Conservation (phyloP, 1,140 invertebrate species). For the Drosophila auraria region DNA sequence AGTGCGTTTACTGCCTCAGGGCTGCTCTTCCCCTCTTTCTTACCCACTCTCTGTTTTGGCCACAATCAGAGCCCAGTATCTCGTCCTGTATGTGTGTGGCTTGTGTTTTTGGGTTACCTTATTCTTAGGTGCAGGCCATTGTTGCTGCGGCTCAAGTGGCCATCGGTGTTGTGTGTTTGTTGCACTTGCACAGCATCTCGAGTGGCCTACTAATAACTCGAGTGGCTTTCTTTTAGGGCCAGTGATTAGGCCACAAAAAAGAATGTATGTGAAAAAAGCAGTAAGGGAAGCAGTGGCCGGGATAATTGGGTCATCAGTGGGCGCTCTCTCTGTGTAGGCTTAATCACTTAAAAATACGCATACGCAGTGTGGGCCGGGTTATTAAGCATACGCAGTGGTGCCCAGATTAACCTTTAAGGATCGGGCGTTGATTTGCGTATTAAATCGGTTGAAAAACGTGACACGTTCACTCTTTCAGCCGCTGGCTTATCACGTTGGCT, state of each 20-base stretch:
- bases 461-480: conserved; percentile 60
- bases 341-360: conserved; percentile 15
- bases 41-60: conserved; percentile 14
- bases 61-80: conserved; percentile 36
- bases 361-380: conserved; percentile 13
- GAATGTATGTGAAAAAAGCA: background rate
- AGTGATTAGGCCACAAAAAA: conserved; percentile 39
- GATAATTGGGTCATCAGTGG: conserved; percentile 45
- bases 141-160: conserved; percentile 53
- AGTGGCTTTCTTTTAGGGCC: conserved; percentile 46
- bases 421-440: background rate
- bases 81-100: conserved; percentile 8
- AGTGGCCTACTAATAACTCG: conserved; percentile 74
- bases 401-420: background rate
- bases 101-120: conserved; percentile 61
- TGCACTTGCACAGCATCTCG: conserved; percentile 75
- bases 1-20: conserved; percentile 57
- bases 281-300: background rate
- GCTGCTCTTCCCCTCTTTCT: conserved; percentile 16
- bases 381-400: conserved; percentile 47
- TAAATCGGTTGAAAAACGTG: conserved; percentile 35
- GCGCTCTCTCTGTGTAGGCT: too few species aligned
- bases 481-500: conserved; percentile 45
- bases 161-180: conserved; percentile 34
- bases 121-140: conserved; percentile 57